Conservation (phyloP, 2,888 invertebrate species). For the Flexamia atlantica region DNA sequence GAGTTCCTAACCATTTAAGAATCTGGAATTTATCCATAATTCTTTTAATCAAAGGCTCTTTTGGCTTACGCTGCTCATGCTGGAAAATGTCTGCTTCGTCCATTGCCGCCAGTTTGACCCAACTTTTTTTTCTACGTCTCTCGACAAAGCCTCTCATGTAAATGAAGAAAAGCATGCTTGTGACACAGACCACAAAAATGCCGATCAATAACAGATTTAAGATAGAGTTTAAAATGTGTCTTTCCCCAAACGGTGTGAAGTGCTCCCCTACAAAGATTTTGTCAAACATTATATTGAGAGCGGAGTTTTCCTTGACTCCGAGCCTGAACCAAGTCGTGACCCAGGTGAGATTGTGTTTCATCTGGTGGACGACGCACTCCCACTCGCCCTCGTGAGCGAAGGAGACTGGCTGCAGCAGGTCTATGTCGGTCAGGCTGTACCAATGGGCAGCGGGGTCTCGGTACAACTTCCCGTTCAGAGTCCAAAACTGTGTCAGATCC, state of each 20-base stretch:
- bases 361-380: constrained; percentile 55
- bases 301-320: neutral
- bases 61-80: no score
- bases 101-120: neutral
- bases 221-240: neutral
- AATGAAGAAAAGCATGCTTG: neutral
- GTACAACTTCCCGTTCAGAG: constrained; percentile 43
- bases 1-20: no score
- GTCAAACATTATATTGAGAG: constrained; percentile 27
- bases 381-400: constrained; percentile 40
- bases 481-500: constrained; percentile 56
- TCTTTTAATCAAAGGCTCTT: no score
- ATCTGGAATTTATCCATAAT: no score
- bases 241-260: constrained; percentile 24
- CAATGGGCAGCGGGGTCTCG: constrained; percentile 19
- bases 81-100: neutral
- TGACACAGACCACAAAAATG: neutral
- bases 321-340: constrained; percentile 58
- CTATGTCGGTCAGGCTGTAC: constrained; percentile 40
- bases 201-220: neutral
- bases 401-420: constrained; percentile 2
- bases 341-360: constrained; percentile 57
- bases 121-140: neutral
- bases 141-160: neutral
- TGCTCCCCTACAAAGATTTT: neutral